phyloP scores from a whole-genome alignment of 2,888 invertebrate species.

The Watsonalla cultraria region DNA sequence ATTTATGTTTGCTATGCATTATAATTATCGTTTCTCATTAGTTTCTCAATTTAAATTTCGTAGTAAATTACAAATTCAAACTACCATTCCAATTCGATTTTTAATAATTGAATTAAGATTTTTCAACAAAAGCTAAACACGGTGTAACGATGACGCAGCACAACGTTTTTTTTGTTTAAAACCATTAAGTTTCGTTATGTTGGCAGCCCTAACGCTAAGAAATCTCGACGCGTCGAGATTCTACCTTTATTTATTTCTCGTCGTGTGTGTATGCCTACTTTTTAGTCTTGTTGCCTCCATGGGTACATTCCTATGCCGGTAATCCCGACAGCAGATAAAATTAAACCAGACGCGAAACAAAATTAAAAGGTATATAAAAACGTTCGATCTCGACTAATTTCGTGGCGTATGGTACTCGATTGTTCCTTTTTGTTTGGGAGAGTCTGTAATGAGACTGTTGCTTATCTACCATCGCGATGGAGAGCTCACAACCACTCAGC shows the following conservation, averaged over 20 bases:
- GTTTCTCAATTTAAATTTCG: not conserved
- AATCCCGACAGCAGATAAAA: constrained; percentile 77
- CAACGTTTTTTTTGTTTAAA: constrained; percentile 17
- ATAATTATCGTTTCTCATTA: too few relatives aligned
- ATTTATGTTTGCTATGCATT: too few relatives aligned
- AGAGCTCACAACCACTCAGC: constrained; percentile 14
- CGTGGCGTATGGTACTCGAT: constrained; percentile 63
- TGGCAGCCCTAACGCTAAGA: constrained; percentile 50
- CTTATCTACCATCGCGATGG: constrained; percentile 6
- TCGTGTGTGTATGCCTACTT: constrained; percentile 61
- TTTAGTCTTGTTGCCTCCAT: constrained; percentile 71
- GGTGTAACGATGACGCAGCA: constrained; percentile 20
- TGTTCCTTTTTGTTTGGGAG: constrained; percentile 30
- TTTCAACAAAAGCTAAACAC: not conserved
- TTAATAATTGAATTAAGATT: not conserved
- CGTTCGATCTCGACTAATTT: constrained; percentile 73
- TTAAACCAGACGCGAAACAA: constrained; percentile 78
- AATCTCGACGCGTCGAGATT: constrained; percentile 68
- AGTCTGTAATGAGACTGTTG: constrained; percentile 19
- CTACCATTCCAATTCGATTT: not conserved
- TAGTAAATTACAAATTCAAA: too few relatives aligned
- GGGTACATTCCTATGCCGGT: constrained; percentile 77
- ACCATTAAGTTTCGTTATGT: constrained; percentile 15
- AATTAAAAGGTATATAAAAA: constrained; percentile 75
- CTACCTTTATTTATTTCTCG: constrained; percentile 74